Base-by-base conservation (phyloP, 2,113 vertebrate species). In the Glareola pratincola region DNA sequence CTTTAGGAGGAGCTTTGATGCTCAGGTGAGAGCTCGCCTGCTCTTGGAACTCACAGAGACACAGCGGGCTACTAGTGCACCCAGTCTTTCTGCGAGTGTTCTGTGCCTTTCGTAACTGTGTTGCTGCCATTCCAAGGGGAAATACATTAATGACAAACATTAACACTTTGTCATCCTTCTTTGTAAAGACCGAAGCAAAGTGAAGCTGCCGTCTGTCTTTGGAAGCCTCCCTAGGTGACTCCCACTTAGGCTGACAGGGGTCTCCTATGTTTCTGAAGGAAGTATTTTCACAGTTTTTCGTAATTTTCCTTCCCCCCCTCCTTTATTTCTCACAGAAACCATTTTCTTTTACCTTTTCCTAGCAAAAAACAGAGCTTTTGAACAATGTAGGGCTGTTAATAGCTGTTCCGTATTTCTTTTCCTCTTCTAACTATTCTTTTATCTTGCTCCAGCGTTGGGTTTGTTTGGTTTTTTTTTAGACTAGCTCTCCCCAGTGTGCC, bases 341-440 rank as follows among this genome's bases (percentile, higher is more conserved):
- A 50, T 80, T 77, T 23, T 69, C 8, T 80, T 76, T 64, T 64
- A 91, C 64, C 64, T 90, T 94, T 23, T 90, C 12, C 32, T 71
- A 88, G 75, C 27, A 83, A 54, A 84, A 84, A 41, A 4, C 2
- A 67, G 41, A 91, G 48, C 17, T 82, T 86, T 86, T 71, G 37
- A 75, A 80, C 37, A 84, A 16, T 14, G 9, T 19, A 59, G 37
- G n/a, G 36, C 78, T 83, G 59, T 66, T 79, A 74, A 63, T 89
- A 91, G 64, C 79, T 41, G 16, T 64, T 78, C 85, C 62, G 1
- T 43, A 14, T 78, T 62, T 74, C 26, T n/a, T 93, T 77, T 84
- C 27, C 24, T 90, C 29, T 90, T 89, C 59, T 68, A 56, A 71
- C 50, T 82, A 12, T 63, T 89, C 53, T 92, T 95, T 91, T 54